Percentiles rank a stretch among this genome's conserved stretches.
phyloP scores from a whole-genome alignment of 2,888 invertebrate genomes.

The Shargacucullia verbasci region DNA sequence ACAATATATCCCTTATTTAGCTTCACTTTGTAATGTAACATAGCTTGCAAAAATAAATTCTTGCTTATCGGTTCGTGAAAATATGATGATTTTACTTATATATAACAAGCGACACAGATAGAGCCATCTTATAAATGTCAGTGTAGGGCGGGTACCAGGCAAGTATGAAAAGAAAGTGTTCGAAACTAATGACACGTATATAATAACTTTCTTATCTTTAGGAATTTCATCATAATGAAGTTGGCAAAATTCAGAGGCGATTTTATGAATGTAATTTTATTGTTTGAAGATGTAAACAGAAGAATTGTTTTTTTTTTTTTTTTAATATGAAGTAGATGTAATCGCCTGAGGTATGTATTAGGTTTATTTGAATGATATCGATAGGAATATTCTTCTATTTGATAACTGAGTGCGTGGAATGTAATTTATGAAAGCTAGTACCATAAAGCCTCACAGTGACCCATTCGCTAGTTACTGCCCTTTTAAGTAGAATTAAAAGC shows the following conservation, averaged over 20 bases:
- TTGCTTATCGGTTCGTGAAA: constrained; percentile 14
- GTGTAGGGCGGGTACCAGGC: constrained; percentile 34
- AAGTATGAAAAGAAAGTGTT: constrained; percentile 41
- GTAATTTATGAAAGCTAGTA: neutral
- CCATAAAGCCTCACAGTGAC: constrained; percentile 13
- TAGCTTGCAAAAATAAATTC: neutral
- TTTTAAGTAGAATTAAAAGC: constrained; percentile 38
- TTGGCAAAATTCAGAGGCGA: constrained; percentile 10
- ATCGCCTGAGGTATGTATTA: too few relatives aligned
- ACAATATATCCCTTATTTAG: neutral
- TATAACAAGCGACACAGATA: constrained; percentile 16
- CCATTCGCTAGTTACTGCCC: constrained; percentile 5
- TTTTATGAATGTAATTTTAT: too few relatives aligned
- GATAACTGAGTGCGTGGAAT: constrained; percentile 15
- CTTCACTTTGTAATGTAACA: neutral
- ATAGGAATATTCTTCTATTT: neutral
- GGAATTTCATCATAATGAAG: constrained; percentile 21
- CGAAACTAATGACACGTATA: constrained; percentile 16
- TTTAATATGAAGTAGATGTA: too few relatives aligned
- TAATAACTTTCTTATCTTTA: constrained; percentile 50
- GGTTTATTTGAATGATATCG: too few relatives aligned
- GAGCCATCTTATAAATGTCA: constrained; percentile 42
- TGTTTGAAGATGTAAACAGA: too few relatives aligned
- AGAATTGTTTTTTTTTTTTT: too few relatives aligned
- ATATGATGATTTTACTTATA: neutral